Base-by-base conservation (phyloP, 2,888 invertebrate species). In the Dryocosmus kuriphilus region DNA sequence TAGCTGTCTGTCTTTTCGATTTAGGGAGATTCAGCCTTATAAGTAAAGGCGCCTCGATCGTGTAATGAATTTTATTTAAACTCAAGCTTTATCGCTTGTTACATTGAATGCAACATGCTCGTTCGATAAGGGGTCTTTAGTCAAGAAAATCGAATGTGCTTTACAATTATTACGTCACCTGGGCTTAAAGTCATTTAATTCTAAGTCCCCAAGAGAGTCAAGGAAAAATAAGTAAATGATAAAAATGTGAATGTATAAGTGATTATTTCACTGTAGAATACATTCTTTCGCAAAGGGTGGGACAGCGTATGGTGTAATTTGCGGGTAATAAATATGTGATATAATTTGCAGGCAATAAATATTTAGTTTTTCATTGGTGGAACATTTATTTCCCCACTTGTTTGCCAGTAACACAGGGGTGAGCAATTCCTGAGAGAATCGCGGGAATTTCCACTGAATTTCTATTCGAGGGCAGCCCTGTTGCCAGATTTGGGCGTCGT, bases 401-500 rank as follows among this genome's bases (percentile, higher is more conserved):
- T 67, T 46, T 67, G 22, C 6, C 14, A 67, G 22, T 46, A 27
- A 67, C 24, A 19, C 19, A 67, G 41, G 67, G 46, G 46, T 71
- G 46, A 46, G n/a, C n/a, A 71, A 55, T 71, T 51, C 46, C 71
- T 71, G 27, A 19, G 51, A 71, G 71, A 71, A 71, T 71, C 71
- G 71, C 71, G 71, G 71, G 71, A 71, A 71, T 71, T 71, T 71
- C 71, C 71, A 30, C n/a, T 71, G 71, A 71, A 55, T 71, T 71
- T 71, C 71, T 71, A 55, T 71, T 51, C 71, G 71, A 71, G 51
- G 76, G 67, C 75, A 81, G 82, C 84, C 84, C 84, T 71, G 71
- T 71, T 85, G 86, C 85, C 82, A 85, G 87, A 87, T 88, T 88
- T 88, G 89, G 90, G 89, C 89, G 91, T 89, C 89, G 89, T 90